Base-by-base conservation (phyloP, 2,888 invertebrate species). In the Xanthia togata region DNA sequence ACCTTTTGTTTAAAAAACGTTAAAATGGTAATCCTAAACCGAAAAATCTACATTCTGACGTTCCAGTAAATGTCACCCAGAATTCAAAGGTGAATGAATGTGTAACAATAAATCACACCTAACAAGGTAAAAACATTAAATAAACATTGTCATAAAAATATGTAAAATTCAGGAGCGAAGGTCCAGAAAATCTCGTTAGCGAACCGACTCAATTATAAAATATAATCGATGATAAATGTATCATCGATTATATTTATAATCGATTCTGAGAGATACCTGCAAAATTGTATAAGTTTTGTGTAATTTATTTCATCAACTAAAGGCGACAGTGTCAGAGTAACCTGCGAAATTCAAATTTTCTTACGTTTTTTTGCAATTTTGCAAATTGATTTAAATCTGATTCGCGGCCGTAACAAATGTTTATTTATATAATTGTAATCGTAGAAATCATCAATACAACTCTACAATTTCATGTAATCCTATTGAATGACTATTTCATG, bases 61-160 rank as follows among this genome's bases (percentile, higher is more conserved):
- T 35, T 67, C 9, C 5, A 23, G 69, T 35, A 78, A 72, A 67
- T 72, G 63, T 17, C 55, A 35, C 12, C 50, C 55, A 57, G 14
- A 26, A 62, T 62, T 53, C 44, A 55, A 55, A 38, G 6, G n/a
- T 35, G 59, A 70, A 70, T 14, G n/a, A 73, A 78, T 81, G 35
- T 62, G 26, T n/a, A 53, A 68, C 67, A 74, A 73, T 78, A 84
- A 78, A 81, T 83, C 67, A 78, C 57, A 59, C n/a, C 3, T 71
- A 69, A 75, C 72, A 69, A 55, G 60, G 60, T 50, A n/a, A 64
- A 68, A 11, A 50, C 14, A 50, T n/a, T 50, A 35, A 0, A 5
- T n/a, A 68, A 35, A 53, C 35, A 68, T 50, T 53, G 53, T 35
- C 68, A 35, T n/a, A 5, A 1, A 53, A 53, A 35, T 53, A n/a